Evolutionary conservation across 1,140 invertebrate genomes (phyloP), one percentile per base, ranked within the genome.

Genomic region (Druon quercuslanigerum): DNA sequence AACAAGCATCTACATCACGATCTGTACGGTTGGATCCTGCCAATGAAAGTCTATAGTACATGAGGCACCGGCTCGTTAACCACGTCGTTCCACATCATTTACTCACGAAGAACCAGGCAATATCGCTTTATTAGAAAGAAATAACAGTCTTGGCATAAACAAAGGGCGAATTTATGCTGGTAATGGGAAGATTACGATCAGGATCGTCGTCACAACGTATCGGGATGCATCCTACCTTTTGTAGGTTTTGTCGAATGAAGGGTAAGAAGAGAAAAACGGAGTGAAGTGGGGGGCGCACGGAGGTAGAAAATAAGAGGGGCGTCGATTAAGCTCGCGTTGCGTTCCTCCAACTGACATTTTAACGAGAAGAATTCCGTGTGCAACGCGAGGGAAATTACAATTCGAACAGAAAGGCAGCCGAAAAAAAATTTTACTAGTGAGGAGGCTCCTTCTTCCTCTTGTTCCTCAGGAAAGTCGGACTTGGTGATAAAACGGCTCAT

Each of bases 91-190:
- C 84, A 78, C 84, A 77, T 85, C 82, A 82, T 85, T 85, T 84
- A 83, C 84, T 71, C 74, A 78, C 70, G 77, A 72, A 75, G 83
- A 76, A 54, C 60, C 72, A 57, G 50, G 76, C 83, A 79, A 85
- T 85, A 85, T 83, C 82, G 84, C 84, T 85, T 85, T 85, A 85
- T 85, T 85, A 85, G 84, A 85, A 85, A 85, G 82, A 85, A 85
- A 85, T 85, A 85, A 85, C 80, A 85, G 82, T 81, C 76, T 25
- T 20, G 60, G 51, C 51, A 50, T 71, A 83, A 82, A 81, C 71
- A 82, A 82, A 77, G 77, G 75, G 74, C 57, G 79, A 85, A 85
- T 85, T 85, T 85, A 82, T 85, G 77, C 60, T 75, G 56, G n/a
- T 51, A 20, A 57, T 20, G 56, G 19, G 25, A 20, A 57, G 19